Conservation (phyloP, 2,113 vertebrate genomes). For the Cyprinodon variegatus region DNA sequence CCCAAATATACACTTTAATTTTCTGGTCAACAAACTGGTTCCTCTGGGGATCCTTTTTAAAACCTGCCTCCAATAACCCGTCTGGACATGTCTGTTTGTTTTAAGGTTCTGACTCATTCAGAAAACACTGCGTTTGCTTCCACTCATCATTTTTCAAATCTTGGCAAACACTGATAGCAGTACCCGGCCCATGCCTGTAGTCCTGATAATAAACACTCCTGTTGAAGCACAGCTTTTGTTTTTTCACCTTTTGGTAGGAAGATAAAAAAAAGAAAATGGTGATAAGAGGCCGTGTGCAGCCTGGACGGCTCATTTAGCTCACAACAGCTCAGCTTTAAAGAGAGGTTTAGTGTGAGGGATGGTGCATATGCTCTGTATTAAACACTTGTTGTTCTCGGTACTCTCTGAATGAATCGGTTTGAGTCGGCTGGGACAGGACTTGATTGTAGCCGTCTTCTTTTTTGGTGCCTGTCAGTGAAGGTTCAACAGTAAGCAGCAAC, state of each 20-base stretch:
- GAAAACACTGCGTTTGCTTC: no score
- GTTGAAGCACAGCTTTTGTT: conserved; percentile 68
- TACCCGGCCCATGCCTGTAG: conserved; percentile 7
- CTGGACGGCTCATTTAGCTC: conserved; percentile 1
- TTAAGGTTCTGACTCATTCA: no score
- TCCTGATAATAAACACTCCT: conserved; percentile 69
- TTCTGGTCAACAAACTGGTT: background rate
- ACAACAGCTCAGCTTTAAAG: conserved; percentile 44
- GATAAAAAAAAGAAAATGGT: conserved; percentile 45
- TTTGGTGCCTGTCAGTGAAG: conserved; percentile 51
- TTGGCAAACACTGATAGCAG: background rate
- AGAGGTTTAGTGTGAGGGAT: conserved; percentile 65
- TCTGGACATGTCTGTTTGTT: background rate
- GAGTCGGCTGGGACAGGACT: conserved; percentile 36
- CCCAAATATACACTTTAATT: background rate
- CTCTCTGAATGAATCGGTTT: conserved; percentile 49
- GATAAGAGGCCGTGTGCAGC: conserved; percentile 17
- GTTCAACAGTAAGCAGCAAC: conserved; percentile 41
- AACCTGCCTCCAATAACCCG: background rate
- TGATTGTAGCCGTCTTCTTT: conserved; percentile 41
- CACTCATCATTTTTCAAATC: background rate
- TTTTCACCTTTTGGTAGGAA: conserved; percentile 65
- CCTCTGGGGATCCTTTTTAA: background rate
- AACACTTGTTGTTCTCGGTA: conserved; percentile 51
- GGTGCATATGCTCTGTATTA: conserved; percentile 67